phyloP scores from a whole-genome alignment of 2,113 vertebrate genomes.

The Nymphicus hollandicus region DNA sequence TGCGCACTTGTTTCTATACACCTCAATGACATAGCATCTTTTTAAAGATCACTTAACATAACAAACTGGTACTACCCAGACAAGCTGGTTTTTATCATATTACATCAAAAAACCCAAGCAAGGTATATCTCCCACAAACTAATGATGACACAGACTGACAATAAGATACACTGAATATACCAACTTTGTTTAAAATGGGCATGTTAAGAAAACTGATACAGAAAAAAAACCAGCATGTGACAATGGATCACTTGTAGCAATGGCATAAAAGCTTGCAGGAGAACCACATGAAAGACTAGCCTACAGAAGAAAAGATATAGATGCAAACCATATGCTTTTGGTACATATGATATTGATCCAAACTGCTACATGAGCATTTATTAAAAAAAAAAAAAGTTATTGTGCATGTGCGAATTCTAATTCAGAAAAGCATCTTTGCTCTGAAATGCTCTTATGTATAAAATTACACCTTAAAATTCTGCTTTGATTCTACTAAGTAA shows the following conservation, averaged over 20 bases:
- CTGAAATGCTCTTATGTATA: not conserved
- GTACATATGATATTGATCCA: rapidly evolving
- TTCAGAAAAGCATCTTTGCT: not conserved
- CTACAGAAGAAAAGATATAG: not conserved
- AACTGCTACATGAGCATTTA: not conserved
- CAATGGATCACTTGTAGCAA: not conserved
- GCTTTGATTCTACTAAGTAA: not conserved
- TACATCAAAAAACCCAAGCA: not conserved
- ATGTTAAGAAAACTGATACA: not conserved
- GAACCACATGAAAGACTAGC: not conserved
- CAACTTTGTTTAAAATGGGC: not conserved
- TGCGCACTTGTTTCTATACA: not conserved
- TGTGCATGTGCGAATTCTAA: not conserved
- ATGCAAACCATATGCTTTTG: not conserved
- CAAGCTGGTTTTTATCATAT: not conserved
- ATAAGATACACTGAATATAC: not conserved
- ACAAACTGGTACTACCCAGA: not conserved
- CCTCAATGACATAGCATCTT: not conserved
- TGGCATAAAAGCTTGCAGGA: not conserved
- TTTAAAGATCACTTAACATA: not conserved
- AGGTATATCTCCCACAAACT: not conserved
- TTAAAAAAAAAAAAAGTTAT: not conserved
- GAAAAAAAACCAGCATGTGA: rapidly evolving
- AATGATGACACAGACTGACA: not conserved
- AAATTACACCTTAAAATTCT: not conserved